A percentile compares a stretch with the other conserved stretches of the same genome.
phyloP scores from a whole-genome alignment of 2,888 invertebrate species.

The Patella ulyssiponensis region DNA sequence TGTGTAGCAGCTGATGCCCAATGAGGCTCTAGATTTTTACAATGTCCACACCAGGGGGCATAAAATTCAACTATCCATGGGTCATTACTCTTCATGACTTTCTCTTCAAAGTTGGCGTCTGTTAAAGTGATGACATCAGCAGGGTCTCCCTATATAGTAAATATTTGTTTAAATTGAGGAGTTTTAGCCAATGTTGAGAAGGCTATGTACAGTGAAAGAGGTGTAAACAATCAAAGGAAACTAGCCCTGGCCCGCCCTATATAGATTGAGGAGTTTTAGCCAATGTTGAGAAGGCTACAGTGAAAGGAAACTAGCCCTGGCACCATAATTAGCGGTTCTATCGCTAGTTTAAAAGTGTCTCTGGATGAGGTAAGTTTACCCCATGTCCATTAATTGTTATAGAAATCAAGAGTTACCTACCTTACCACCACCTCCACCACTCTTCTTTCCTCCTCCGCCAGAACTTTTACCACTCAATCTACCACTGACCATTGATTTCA shows the following conservation, averaged over 20 bases:
- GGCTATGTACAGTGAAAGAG: too few relatives aligned
- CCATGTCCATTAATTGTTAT: background rate
- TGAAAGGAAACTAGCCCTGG: too few relatives aligned
- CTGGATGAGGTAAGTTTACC: too few relatives aligned
- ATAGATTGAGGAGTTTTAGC: background rate
- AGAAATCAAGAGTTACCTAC: background rate
- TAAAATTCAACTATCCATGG: slow-evolving; percentile 98
- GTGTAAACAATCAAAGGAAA: too few relatives aligned
- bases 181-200: background rate
- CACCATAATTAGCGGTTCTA: too few relatives aligned
- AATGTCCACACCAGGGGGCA: slow-evolving; percentile 83
- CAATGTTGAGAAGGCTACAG: too few relatives aligned
- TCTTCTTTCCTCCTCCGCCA: slow-evolving; percentile 71
- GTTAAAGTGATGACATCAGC: slow-evolving; percentile 89
- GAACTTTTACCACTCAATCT: slow-evolving; percentile 75
- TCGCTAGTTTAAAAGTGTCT: too few relatives aligned
- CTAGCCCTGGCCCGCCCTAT: too few relatives aligned
- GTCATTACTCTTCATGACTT: slow-evolving; percentile 92
- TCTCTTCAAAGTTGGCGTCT: slow-evolving; percentile 93
- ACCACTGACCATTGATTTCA: slow-evolving; percentile 81
- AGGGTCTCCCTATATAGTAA: slow-evolving; percentile 54
- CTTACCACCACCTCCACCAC: slow-evolving; percentile 51
- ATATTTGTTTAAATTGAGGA: background rate
- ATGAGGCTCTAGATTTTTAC: slow-evolving; percentile 93
- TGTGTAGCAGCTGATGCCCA: slow-evolving; percentile 96